phyloP scores from a whole-genome alignment of 2,888 invertebrate species.

The Lasioglossum figueresi region DNA sequence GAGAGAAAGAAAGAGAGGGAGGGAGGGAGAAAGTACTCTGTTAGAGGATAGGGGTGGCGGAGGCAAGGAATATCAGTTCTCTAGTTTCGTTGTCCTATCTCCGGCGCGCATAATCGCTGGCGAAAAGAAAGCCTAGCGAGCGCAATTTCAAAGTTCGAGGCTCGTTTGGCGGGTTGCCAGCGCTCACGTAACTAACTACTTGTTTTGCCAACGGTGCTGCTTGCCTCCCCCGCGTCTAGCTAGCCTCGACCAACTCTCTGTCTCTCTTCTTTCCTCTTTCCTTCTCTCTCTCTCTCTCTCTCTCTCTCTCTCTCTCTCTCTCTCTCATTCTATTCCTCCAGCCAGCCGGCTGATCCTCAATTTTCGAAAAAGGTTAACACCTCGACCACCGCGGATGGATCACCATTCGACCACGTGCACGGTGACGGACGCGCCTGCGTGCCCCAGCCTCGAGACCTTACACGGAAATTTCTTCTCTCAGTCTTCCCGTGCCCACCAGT shows the following conservation, averaged over 20 bases:
- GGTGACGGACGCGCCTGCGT: slow-evolving; percentile 82
- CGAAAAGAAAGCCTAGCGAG: slow-evolving; percentile 63
- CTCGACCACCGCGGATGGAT: slow-evolving; percentile 66
- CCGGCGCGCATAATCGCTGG: slow-evolving; percentile 57
- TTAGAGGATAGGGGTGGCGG: background rate
- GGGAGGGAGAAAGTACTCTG: background rate
- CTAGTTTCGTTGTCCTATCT: slow-evolving; percentile 32
- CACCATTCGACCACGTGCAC: slow-evolving; percentile 77
- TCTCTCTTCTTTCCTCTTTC: background rate
- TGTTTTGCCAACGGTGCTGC: slow-evolving; percentile 71
- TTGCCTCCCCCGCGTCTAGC: slow-evolving; percentile 46
- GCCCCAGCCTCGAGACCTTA: slow-evolving; percentile 67
- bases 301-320: background rate
- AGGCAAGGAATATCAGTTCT: slow-evolving; percentile 40
- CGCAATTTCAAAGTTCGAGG: slow-evolving; percentile 71
- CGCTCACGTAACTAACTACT: slow-evolving; percentile 76
- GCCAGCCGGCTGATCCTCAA: slow-evolving; percentile 55
- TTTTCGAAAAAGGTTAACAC: slow-evolving; percentile 74
- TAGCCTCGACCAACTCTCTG: background rate
- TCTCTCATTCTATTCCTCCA: background rate
- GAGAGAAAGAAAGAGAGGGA: background rate
- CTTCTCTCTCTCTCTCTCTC: background rate
- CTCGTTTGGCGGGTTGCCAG: slow-evolving; percentile 76
- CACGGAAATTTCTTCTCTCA: slow-evolving; percentile 70
- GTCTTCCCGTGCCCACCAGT: slow-evolving; percentile 68